Conservation (phyloP, 2,113 vertebrate genomes). For the Dipodomys stephensi region DNA sequence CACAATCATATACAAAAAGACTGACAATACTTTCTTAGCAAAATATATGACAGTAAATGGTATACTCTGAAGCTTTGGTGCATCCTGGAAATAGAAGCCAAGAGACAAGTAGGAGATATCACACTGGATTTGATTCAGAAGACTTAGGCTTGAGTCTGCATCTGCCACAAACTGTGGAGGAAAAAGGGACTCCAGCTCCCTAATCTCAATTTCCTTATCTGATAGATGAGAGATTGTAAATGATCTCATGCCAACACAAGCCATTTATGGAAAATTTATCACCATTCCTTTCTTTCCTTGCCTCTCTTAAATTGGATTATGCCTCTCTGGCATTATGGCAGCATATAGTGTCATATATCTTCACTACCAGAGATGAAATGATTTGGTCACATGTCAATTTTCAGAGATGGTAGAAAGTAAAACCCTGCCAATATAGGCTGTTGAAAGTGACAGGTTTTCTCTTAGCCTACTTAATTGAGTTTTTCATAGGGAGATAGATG, state of each 20-base stretch:
- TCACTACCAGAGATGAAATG: conserved; percentile 43
- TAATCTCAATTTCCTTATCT: conserved; percentile 17
- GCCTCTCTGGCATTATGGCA: conserved; percentile 45
- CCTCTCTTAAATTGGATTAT: conserved; percentile 36
- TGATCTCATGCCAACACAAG: conserved; percentile 26
- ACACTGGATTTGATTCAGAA: background rate
- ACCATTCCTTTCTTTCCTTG: conserved; percentile 32
- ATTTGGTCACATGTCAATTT: conserved; percentile 64
- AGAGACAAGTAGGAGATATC: background rate
- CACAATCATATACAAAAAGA: background rate
- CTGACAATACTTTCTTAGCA: background rate
- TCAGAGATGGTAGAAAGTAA: conserved; percentile 46
- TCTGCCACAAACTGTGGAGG: background rate
- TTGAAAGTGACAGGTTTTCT: conserved; percentile 43
- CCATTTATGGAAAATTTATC: conserved; percentile 50
- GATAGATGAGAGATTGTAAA: conserved; percentile 16
- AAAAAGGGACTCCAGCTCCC: background rate
- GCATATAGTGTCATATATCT: background rate
- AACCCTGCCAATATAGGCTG: background rate
- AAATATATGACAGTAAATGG: background rate
- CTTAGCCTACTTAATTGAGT: background rate
- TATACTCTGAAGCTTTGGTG: background rate
- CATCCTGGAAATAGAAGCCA: background rate
- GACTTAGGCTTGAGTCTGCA: background rate
- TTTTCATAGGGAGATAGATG: background rate